phyloP scores from a whole-genome alignment of 2,888 invertebrate genomes.

The Athripsodes cinereus region DNA sequence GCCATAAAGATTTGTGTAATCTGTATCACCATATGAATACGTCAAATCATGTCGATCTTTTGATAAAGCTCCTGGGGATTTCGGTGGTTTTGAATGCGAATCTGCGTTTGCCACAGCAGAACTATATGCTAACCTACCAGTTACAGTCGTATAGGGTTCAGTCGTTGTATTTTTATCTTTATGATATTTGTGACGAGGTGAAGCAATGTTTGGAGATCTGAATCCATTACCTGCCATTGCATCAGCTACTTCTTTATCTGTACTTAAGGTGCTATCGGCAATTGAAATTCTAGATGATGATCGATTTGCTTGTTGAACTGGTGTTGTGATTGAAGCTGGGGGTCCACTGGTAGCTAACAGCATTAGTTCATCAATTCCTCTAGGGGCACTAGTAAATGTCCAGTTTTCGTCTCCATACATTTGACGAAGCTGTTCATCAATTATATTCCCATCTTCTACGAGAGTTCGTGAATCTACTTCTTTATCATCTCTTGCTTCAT shows the following conservation, averaged over 20 bases:
- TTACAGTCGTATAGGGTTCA: conserved; percentile 59
- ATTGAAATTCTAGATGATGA: conserved; percentile 59
- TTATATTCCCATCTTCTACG: conserved; percentile 58
- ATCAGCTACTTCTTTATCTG: conserved; percentile 60
- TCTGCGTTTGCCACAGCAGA: conserved; percentile 61
- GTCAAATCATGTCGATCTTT: conserved; percentile 55
- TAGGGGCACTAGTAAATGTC: conserved; percentile 62
- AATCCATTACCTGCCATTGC: conserved; percentile 47
- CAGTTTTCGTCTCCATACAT: conserved; percentile 65
- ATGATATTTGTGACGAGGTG: conserved; percentile 52
- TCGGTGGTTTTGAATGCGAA: conserved; percentile 44
- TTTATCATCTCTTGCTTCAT: conserved; percentile 40
- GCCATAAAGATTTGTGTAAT: conserved; percentile 22
- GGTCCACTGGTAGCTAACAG: conserved; percentile 39
- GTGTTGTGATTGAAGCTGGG: conserved; percentile 33
- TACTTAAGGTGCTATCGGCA: conserved; percentile 53
- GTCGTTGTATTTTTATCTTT: conserved; percentile 50
- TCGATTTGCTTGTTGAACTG: conserved; percentile 44
- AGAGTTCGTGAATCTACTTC: conserved; percentile 55
- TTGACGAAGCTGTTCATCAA: conserved; percentile 63
- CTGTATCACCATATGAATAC: conserved; percentile 42
- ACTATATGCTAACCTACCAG: conserved; percentile 60
- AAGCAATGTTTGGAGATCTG: conserved; percentile 40
- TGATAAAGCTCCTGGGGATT: conserved; percentile 49
- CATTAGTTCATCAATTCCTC: conserved; percentile 56